A percentile compares a stretch with the other conserved stretches of the same genome.
These are phyloP conservation scores for Amblyopsis rosae DNA, from an alignment of 2,113 vertebrate genomes.

Conservation along the genomic window DNA sequence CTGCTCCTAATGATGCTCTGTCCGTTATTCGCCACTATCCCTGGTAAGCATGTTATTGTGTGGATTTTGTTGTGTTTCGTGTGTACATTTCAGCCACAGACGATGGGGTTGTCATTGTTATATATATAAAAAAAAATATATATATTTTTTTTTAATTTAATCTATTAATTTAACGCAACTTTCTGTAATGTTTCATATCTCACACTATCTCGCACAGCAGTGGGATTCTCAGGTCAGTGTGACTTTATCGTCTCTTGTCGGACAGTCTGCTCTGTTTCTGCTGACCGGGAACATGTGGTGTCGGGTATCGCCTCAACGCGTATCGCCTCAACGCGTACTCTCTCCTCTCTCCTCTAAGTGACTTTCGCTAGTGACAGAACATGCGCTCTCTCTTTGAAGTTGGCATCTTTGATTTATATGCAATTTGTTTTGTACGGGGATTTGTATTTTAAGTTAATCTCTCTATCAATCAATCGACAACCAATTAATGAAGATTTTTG, in stretches of 20 bases:
- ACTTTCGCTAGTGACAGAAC: neutral
- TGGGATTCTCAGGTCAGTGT: neutral
- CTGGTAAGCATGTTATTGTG: slow-evolving; percentile 53
- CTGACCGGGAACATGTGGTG: slow-evolving; percentile 17
- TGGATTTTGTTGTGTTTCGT: neutral
- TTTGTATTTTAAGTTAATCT: too few relatives aligned
- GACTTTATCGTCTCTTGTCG: neutral
- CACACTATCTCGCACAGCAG: neutral
- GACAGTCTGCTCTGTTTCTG: neutral
- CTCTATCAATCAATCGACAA: too few relatives aligned
- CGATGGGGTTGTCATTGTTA: neutral
- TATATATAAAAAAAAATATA: neutral
- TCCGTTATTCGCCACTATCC: slow-evolving; percentile 28
- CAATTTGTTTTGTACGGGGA: too few relatives aligned
- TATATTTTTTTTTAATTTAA: too few relatives aligned
- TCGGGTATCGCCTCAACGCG: slow-evolving; percentile 27
- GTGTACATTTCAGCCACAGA: neutral
- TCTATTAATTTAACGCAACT: neutral
- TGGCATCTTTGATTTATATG: too few relatives aligned
- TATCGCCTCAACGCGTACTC: too few relatives aligned
- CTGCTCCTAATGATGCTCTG: slow-evolving; percentile 36
- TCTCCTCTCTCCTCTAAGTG: neutral
- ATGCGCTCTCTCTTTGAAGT: too few relatives aligned
- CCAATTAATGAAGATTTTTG: too few relatives aligned
- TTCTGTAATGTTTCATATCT: neutral